These are phyloP conservation scores for Deilephila elpenor DNA, from an alignment of 2,888 invertebrate genomes.

Conservation along the genomic window DNA sequence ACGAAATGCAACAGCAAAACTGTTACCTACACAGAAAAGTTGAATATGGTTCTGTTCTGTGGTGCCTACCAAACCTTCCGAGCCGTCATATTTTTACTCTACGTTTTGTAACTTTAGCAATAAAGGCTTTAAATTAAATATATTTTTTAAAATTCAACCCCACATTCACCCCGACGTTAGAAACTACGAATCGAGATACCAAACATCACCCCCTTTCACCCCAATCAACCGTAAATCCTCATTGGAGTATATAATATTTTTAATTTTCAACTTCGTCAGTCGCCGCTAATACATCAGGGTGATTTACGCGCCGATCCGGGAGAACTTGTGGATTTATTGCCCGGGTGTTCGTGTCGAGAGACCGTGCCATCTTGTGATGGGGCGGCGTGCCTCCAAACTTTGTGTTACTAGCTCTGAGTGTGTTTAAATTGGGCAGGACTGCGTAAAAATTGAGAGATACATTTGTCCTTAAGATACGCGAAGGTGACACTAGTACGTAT, in stretches of 20 bases:
- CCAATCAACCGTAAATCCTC: conserved; percentile 30
- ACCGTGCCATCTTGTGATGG: conserved; percentile 27
- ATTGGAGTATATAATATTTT: conserved; percentile 57
- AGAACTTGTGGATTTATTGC: conserved; percentile 62
- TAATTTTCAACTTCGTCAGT: conserved; percentile 53
- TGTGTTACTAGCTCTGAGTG: conserved; percentile 2
- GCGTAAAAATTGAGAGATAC: neutral
- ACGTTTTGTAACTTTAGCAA: too few relatives aligned
- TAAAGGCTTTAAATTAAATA: too few relatives aligned
- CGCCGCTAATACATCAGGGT: conserved; percentile 63
- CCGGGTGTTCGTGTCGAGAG: conserved; percentile 33
- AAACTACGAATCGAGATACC: neutral
- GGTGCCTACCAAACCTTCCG: too few relatives aligned
- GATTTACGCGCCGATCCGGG: conserved; percentile 61
- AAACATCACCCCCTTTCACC: neutral
- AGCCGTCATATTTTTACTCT: too few relatives aligned
- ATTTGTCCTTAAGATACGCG: too few relatives aligned
- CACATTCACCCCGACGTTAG: too few relatives aligned
- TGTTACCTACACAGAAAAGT: too few relatives aligned
- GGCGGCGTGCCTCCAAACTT: conserved; percentile 21
- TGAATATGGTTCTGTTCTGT: too few relatives aligned
- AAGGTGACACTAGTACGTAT: too few relatives aligned
- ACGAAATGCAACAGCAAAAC: too few relatives aligned
- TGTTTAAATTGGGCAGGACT: conserved; percentile 16
- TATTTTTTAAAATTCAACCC: too few relatives aligned